These are phyloP conservation scores for Enteromius mattozi DNA, from an alignment of 2,797 vertebrate genomes.

Conservation along the genomic window DNA sequence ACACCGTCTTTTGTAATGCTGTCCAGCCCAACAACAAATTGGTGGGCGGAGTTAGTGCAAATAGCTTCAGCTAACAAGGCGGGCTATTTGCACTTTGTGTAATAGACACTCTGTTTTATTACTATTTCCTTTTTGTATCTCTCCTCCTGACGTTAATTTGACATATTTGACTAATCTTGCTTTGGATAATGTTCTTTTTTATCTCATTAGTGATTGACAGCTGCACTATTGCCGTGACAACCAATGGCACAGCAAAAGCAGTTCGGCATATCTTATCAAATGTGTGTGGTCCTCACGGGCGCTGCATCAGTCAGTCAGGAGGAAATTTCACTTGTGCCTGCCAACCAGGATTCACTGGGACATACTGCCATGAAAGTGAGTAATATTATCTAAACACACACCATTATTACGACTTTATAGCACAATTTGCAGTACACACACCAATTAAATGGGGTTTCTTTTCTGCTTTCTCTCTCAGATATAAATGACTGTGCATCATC, in stretches of 20 bases:
- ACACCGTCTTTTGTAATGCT: neutral
- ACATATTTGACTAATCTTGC: neutral
- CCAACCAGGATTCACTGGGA: conserved; percentile 90
- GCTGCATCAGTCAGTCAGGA: conserved; percentile 87
- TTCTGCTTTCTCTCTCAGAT: conserved; percentile 75
- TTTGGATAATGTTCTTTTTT: neutral
- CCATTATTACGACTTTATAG: neutral
- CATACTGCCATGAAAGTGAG: conserved; percentile 98
- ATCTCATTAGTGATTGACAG: conserved; percentile 87
- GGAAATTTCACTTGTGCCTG: conserved; percentile 96
- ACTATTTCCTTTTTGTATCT: neutral
- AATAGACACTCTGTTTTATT: neutral
- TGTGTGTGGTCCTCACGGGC: conserved; percentile 94
- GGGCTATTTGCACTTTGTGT: neutral
- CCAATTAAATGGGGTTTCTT: neutral
- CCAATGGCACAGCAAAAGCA: conserved; percentile 78
- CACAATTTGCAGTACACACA: neutral
- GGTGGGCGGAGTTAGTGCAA: neutral
- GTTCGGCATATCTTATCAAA: conserved; percentile 84
- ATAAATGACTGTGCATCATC: conserved; percentile 89
- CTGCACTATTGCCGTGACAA: conserved; percentile 87
- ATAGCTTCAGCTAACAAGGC: neutral
- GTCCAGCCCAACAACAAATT: neutral
- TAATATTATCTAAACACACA: conserved; percentile 18
- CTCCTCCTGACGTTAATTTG: neutral